A percentile compares a stretch with the other conserved stretches of the same genome.
phyloP scores from a whole-genome alignment of 2,797 vertebrate genomes.

The Eremophila alpestris region DNA sequence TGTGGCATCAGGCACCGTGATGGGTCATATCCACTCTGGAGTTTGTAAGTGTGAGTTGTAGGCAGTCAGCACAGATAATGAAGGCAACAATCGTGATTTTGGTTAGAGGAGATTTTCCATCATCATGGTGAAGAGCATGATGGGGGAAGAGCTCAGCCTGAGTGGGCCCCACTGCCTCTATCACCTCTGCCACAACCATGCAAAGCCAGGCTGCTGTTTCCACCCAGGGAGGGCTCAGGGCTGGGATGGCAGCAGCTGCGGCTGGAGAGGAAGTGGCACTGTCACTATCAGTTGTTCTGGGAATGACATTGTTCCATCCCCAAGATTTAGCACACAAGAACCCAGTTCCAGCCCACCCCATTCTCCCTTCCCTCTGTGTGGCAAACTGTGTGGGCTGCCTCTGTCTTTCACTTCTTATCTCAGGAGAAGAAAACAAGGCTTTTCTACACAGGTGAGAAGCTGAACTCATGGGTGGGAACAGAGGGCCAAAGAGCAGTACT shows the following conservation, averaged over 20 bases:
- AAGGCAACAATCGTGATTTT: background rate
- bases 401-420: background rate
- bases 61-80: rapidly evolving
- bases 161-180: rapidly evolving
- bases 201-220: background rate
- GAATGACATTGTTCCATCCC: background rate
- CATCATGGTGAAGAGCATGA: background rate
- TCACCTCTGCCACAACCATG: background rate
- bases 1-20: background rate
- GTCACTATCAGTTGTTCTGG: background rate
- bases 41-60: background rate
- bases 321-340: background rate
- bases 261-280: rapidly evolving
- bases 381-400: background rate
- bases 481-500: background rate
- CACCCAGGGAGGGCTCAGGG: background rate
- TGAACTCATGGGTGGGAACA: background rate
- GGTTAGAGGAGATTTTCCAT: background rate
- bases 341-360: background rate
- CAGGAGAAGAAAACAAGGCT: background rate
- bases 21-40: background rate
- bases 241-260: background rate
- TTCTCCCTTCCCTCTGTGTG: background rate
- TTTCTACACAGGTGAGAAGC: background rate
- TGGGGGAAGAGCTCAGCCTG: background rate